Base-by-base conservation (phyloP, 2,888 invertebrate genomes). In the Drosophila kuntzei region DNA sequence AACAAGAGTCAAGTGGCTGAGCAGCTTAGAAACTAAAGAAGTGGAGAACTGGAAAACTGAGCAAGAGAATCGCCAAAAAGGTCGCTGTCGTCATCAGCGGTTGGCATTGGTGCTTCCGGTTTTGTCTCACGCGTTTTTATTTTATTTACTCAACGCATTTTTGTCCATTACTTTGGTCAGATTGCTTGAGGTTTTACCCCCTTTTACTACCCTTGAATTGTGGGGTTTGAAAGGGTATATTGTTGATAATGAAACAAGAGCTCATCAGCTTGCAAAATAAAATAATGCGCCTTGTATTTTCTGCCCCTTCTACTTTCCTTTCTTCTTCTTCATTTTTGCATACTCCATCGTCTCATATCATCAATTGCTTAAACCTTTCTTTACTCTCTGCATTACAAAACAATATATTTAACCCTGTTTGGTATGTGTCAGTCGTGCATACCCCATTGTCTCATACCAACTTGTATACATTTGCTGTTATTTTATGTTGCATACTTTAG, bases 121-220 rank as follows among this genome's bases (percentile, higher is more conserved):
- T 61, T 53, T 47, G 59, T 66, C 63, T 65, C 59, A 84, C 75
- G 81, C 54, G 68, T 41, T 46, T 80, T 59, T 63, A 54, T 74
- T 74, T 71, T 84, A 81, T 83, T 77, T 78, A 80, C 81, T 77
- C 22, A 36, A 37, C 58, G 64, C 60, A 65, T 49, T 80, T 80
- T 61, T 50, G 39, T 83, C 51, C 79, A 72, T 79, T 82, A 62
- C 63, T 76, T 64, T 59, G 74, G 62, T 74, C 59, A 78, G 69
- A 69, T 74, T 75, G 61, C 60, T 73, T 61, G 58, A 70, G 79
- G 47, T 51, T 69, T 47, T 62, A 44, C 34, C 41, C 37, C 41
- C 36, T 29, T 25, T 22, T 16, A n/a, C 4, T 46, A 46, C 46
- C 44, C 57, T 57, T n/a, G 6, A 36, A 34, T 1, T n/a, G 32